phyloP scores from a whole-genome alignment of 2,888 invertebrate species.

The Drosophila birchii region DNA sequence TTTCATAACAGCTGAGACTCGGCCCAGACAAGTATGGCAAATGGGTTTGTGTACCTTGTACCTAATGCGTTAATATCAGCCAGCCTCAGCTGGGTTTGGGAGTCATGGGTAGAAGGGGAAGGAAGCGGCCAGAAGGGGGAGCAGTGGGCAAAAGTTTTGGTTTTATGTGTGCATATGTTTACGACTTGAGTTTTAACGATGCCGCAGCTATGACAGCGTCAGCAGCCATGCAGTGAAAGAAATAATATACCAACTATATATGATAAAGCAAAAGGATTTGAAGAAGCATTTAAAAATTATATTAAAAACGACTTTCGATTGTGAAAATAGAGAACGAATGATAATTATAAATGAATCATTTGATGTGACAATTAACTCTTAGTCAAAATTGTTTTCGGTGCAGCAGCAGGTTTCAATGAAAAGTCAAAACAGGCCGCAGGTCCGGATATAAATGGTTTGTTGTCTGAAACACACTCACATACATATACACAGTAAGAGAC shows the following conservation, averaged over 20 bases:
- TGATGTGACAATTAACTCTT: constrained; percentile 1
- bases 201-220: constrained; percentile 55
- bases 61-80: constrained; percentile 79
- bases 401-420: constrained; percentile 72
- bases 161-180: constrained; percentile 46
- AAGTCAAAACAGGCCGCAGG: constrained; percentile 78
- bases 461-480: constrained; percentile 57
- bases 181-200: constrained; percentile 70
- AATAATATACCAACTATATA: background rate
- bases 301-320: background rate
- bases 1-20: constrained; percentile 76
- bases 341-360: background rate
- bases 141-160: constrained; percentile 66
- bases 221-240: constrained; percentile 23
- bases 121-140: constrained; percentile 13
- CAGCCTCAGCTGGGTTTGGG: constrained; percentile 46
- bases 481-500: constrained; percentile 20
- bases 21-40: constrained; percentile 64
- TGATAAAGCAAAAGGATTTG: too few relatives aligned
- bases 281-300: background rate
- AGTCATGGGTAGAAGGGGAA: background rate
- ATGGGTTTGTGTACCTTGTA: constrained; percentile 80
- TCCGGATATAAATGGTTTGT: constrained; percentile 80
- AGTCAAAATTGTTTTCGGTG: constrained; percentile 25
- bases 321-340: too few relatives aligned